Evolutionary conservation across 2,888 invertebrate species (phyloP).

Genomic region (Dione juno): DNA sequence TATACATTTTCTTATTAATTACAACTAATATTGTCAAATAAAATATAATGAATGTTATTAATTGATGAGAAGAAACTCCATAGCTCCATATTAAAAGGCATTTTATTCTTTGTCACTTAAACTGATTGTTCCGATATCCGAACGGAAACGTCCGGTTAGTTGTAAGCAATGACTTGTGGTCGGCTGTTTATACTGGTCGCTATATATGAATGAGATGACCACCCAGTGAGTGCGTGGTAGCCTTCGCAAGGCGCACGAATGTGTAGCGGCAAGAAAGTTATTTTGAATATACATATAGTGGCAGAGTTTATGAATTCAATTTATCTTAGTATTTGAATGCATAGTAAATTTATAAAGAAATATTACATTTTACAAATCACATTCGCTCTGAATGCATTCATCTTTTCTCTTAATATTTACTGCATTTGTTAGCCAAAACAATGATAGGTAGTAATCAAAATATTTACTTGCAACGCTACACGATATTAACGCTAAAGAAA

Average conservation of each 20-base stretch:
- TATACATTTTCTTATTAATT: too few species aligned
- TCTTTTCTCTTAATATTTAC: background rate
- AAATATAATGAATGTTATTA: background rate
- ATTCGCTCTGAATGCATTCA: background rate
- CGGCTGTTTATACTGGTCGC: slow-evolving; percentile 68
- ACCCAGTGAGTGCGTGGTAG: slow-evolving; percentile 72
- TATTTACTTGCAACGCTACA: slow-evolving; percentile 6
- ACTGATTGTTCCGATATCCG: slow-evolving; percentile 61
- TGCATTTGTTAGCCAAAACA: slow-evolving; percentile 8
- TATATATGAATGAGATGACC: slow-evolving; percentile 63
- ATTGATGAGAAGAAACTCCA: background rate
- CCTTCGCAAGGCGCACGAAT: slow-evolving; percentile 48
- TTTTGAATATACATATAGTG: too few species aligned
- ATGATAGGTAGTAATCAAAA: slow-evolving; percentile 7
- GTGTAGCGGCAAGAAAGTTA: slow-evolving; percentile 59
- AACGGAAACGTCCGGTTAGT: slow-evolving; percentile 70
- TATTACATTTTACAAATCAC: background rate
- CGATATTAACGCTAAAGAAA: slow-evolving; percentile 2
- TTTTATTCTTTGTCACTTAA: slow-evolving; percentile 37
- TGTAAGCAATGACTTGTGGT: slow-evolving; percentile 48
- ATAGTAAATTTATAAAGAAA: background rate
- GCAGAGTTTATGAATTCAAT: background rate
- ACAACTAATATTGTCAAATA: background rate
- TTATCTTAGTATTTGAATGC: background rate
- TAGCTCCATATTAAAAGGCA: slow-evolving; percentile 49